Evolutionary conservation across 2,888 invertebrate species (phyloP), one percentile per base, ranked within the genome.

Genomic region (Germaria angustata): DNA sequence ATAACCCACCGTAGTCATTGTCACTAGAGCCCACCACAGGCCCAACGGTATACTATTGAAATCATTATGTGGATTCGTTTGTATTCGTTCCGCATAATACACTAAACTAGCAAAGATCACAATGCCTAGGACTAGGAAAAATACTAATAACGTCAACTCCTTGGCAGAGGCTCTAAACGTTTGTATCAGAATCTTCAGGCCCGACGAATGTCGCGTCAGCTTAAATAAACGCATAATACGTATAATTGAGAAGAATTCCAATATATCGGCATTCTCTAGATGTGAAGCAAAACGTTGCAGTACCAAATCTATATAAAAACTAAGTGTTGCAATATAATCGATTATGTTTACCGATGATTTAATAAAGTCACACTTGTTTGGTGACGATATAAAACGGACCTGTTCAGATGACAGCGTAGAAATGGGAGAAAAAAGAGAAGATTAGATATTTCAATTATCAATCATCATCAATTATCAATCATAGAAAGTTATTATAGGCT

Each of bases 1-100:
- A 91, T 99, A 99, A 53, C 99, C 99, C 79, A 99, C 98, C 0
- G 98, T 98, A 86, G 99, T 99, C 99, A 99, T 99, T 86, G 99
- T 99, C 86, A 99, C 98, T 92, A 99, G 94, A 55, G 99, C 99
- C 99, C 99, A 99, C 99, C 99, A 99, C 85, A 99, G 92, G 55
- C 99, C 99, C 88, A 98, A 93, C 55, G 99, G 99, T 93, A 99
- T 99, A 92, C 98, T 98, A 91, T 98, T 97, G 93, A 99, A 99
- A 92, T 98, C 98, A 92, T 99, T 99, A 91, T 97, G 95, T 82
- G 97, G 97, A 92, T 97, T 97, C 85, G 95, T 96, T 92, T 97
- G 97, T 89, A 98, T 98, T 89, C 98, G 93, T 92, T 99, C 99
- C 82, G 99, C 99, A 92, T 99, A 99, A 92, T 98, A 99, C 87